Conservation (phyloP, 2,888 invertebrate genomes). For the Orthonychiurus folsomi region DNA sequence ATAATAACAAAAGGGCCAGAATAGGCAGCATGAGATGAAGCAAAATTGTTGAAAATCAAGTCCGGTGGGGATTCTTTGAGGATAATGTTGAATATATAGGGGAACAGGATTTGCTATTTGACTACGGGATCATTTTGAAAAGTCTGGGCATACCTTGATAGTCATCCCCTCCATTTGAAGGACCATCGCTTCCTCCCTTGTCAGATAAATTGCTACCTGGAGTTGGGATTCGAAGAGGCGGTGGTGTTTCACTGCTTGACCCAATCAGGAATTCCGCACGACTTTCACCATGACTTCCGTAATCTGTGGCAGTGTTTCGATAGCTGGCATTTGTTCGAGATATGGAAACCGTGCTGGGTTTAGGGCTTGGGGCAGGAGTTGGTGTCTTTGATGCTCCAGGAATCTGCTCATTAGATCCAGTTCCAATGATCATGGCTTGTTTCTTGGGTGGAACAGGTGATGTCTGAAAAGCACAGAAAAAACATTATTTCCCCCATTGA, state of each 20-base stretch:
- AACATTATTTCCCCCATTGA: no score
- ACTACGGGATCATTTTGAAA: not conserved
- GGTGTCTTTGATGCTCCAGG: constrained; percentile 33
- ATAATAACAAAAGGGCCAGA: no score
- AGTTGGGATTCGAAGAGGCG: not conserved
- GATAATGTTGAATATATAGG: no score
- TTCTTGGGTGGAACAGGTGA: constrained; percentile 33
- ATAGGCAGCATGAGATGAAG: no score
- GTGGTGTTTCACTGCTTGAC: not conserved
- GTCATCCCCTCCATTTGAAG: not conserved
- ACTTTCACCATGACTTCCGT: not conserved
- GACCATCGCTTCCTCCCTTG: not conserved
- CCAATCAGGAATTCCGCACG: not conserved
- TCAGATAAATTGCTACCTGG: not conserved
- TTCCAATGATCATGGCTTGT: constrained; percentile 20
- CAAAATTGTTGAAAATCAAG: no score
- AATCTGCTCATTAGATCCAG: constrained; percentile 3
- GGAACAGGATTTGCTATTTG: no score
- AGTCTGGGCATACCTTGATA: not conserved
- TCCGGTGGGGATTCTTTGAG: no score
- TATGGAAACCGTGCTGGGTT: not conserved
- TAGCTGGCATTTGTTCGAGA: no score
- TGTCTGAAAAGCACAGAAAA: constrained; percentile 17
- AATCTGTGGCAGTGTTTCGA: not conserved
- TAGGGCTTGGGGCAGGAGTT: constrained; percentile 23